Evolutionary conservation across 1,140 invertebrate species (phyloP), one percentile per base, ranked within the genome.

Genomic region (Charaxes varanes): DNA sequence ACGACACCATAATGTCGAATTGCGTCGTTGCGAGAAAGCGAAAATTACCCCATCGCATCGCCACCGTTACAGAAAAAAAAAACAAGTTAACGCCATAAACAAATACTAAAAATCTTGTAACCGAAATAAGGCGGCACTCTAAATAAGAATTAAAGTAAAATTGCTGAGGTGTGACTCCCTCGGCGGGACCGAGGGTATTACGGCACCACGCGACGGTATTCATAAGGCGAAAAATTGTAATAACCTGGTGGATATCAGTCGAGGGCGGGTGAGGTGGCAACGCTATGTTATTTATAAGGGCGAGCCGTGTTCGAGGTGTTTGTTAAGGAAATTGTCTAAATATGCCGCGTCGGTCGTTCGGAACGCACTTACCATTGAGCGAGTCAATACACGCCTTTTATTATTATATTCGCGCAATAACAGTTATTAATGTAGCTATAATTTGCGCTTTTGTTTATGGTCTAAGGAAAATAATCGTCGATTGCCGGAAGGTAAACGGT

Each of bases 191-290:
- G 32, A 31, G 63, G 62, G 54, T 51, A 62, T 57, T 53, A 58
- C 45, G 46, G 62, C 52, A 47, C 54, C 48, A 55, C 50, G 57
- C 62, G 62, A 61, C 73, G 67, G 70, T 81, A 81, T 78, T 79
- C 74, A 77, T 81, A 81, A 81, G 50, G 74, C 77, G 74, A 81
- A 77, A 81, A 81, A 81, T 81, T 81, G 70, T 79, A 81, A 81
- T 81, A 81, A 81, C 72, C 77, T 60, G 53, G 54, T 57, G 65
- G 57, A 68, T 70, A 67, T 71, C 60, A 59, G 59, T 48, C 50
- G 45, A 61, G 67, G 66, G 67, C 55, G 55, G 52, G 63, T 51
- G 60, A 57, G 65, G 60, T 62, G 59, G 43, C 53, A 37, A 45
- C 36, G 56, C 41, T 54, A 42, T 54, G 51, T 60, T 68, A 62